phyloP scores from a whole-genome alignment of 2,888 invertebrate genomes.

The Epistrophe eligans region DNA sequence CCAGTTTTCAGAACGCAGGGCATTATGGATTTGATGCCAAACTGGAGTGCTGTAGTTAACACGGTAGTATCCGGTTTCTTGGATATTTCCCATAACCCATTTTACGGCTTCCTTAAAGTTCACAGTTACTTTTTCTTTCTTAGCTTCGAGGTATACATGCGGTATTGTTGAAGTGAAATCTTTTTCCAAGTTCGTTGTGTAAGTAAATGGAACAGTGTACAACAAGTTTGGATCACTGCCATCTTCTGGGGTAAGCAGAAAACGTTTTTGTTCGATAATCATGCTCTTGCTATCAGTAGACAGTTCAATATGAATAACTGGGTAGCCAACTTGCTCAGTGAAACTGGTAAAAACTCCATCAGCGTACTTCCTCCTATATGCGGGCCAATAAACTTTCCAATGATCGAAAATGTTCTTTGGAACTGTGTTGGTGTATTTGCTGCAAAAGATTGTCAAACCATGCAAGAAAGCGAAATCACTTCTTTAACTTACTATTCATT shows the following conservation, averaged over 20 bases:
- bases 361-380: slow-evolving; percentile 79
- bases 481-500: slow-evolving; percentile 77
- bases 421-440: slow-evolving; percentile 80
- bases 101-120: slow-evolving; percentile 12
- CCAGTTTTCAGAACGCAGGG: slow-evolving; percentile 77
- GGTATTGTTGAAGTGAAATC: slow-evolving; percentile 79
- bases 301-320: slow-evolving; percentile 85
- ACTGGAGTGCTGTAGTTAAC: slow-evolving; percentile 88
- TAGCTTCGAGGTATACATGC: slow-evolving; percentile 77
- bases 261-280: slow-evolving; percentile 80
- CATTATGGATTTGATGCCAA: slow-evolving; percentile 84
- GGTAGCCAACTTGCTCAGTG: slow-evolving; percentile 88
- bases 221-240: slow-evolving; percentile 75
- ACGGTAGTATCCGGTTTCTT: slow-evolving; percentile 85
- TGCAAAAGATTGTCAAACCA: slow-evolving; percentile 53
- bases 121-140: background rate
- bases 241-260: slow-evolving; percentile 79
- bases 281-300: slow-evolving; percentile 72
- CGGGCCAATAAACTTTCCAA: slow-evolving; percentile 82
- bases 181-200: slow-evolving; percentile 78
- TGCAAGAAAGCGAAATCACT: slow-evolving; percentile 42
- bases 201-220: slow-evolving; percentile 82
- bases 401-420: slow-evolving; percentile 85
- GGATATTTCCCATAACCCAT: slow-evolving; percentile 82
- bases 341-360: slow-evolving; percentile 84